These are phyloP conservation scores for Drosophila diplacantha DNA, from an alignment of 2,888 invertebrate species.

Conservation along the genomic window DNA sequence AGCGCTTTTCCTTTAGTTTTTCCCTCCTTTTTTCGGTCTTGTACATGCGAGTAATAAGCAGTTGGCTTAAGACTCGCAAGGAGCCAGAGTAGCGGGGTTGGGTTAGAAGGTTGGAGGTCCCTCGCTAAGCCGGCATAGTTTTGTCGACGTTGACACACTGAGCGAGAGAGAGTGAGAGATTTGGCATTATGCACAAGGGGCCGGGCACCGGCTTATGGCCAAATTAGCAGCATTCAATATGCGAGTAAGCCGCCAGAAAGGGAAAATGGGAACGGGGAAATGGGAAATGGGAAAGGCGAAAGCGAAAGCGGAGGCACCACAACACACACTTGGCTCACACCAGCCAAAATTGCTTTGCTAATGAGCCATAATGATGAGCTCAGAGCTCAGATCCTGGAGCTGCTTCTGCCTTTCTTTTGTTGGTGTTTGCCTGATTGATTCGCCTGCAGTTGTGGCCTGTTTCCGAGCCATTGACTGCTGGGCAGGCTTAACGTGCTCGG, in stretches of 20 bases:
- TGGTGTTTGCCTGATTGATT: slow-evolving; percentile 60
- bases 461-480: slow-evolving; percentile 55
- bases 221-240: slow-evolving; percentile 72
- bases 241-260: slow-evolving; percentile 44
- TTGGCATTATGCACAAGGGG: slow-evolving; percentile 53
- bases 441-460: slow-evolving; percentile 31
- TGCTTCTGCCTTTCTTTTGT: slow-evolving; percentile 18
- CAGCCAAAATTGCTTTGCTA: slow-evolving; percentile 68
- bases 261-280: slow-evolving; percentile 17
- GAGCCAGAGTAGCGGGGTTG: neutral
- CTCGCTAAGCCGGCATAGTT: slow-evolving; percentile 37
- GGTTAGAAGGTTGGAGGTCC: slow-evolving; percentile 34
- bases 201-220: slow-evolving; percentile 65
- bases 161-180: slow-evolving; percentile 39
- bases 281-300: slow-evolving; percentile 8
- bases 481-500: slow-evolving; percentile 30
- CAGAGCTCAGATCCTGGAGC: slow-evolving; percentile 18
- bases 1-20: neutral
- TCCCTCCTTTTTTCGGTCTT: slow-evolving; percentile 30
- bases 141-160: slow-evolving; percentile 44
- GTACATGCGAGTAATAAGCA: slow-evolving; percentile 58
- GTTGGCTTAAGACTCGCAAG: slow-evolving; percentile 54
- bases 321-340: slow-evolving; percentile 5
- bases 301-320: neutral
- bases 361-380: slow-evolving; percentile 73